Percentiles rank a stretch among this genome's conserved stretches.
These are phyloP conservation scores for Xiphophorus birchmanni DNA, from an alignment of 2,797 vertebrate genomes.

Conservation along the genomic window DNA sequence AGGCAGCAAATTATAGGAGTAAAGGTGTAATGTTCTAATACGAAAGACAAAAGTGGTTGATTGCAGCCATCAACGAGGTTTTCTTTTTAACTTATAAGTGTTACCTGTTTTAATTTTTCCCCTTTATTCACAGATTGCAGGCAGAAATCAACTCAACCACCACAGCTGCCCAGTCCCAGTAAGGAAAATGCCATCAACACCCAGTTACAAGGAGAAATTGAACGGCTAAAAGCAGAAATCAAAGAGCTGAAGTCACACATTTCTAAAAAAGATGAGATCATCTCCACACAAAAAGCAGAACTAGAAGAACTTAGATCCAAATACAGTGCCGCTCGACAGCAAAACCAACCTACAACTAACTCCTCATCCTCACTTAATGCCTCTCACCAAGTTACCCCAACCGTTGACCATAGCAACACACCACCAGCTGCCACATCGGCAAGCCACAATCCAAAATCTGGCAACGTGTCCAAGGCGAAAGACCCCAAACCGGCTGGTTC, in stretches of 20 bases:
- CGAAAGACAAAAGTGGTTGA: no score
- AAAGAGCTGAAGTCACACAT: background rate
- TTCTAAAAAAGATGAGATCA: background rate
- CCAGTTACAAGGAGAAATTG: background rate
- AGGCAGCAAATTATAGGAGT: no score
- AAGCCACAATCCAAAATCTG: background rate
- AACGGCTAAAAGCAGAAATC: background rate
- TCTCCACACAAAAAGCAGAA: background rate
- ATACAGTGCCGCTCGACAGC: background rate
- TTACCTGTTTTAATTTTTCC: background rate
- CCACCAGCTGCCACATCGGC: background rate
- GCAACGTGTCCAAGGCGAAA: background rate
- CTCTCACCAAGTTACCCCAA: background rate
- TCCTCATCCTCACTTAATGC: background rate
- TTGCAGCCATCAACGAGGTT: no score
- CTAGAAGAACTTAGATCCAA: background rate
- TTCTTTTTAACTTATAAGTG: background rate
- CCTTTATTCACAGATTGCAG: background rate
- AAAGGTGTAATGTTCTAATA: no score
- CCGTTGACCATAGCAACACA: background rate
- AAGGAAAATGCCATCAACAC: background rate
- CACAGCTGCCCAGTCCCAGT: background rate
- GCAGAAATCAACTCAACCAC: background rate
- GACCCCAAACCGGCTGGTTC: background rate
- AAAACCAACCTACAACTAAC: background rate